phyloP scores from a whole-genome alignment of 2,113 vertebrate genomes.

The Chamaetylas fuelleborni region DNA sequence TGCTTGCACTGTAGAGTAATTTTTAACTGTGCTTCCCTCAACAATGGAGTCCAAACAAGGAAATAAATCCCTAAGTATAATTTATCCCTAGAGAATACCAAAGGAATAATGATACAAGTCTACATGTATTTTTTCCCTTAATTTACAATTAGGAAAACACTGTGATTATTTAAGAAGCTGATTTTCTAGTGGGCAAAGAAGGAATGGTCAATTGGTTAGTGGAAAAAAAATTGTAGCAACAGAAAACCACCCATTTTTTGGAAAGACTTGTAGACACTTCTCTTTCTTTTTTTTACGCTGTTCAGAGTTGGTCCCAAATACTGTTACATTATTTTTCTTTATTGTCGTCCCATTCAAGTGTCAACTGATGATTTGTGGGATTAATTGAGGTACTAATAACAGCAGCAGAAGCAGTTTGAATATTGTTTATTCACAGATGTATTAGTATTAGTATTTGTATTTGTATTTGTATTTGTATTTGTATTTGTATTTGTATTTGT shows the following conservation, averaged over 20 bases:
- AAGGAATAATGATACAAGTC: background rate
- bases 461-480: background rate
- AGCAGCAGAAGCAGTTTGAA: background rate
- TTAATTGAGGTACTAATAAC: background rate
- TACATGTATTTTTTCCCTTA: background rate
- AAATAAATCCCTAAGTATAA: background rate
- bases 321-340: background rate
- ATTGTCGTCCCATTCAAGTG: background rate
- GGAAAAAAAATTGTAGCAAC: background rate
- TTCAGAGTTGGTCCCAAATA: background rate
- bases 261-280: background rate
- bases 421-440: background rate
- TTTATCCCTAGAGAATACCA: background rate
- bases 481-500: fast-evolving
- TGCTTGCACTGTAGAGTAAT: background rate
- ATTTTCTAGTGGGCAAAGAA: background rate
- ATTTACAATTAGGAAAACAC: background rate
- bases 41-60: background rate
- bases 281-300: background rate
- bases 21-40: background rate
- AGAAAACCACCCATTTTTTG: background rate
- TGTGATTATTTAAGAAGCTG: background rate
- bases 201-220: background rate
- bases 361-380: background rate
- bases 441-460: fast-evolving